Evolutionary conservation across 2,113 vertebrate genomes (phyloP).

Genomic region (Microtus ochrogaster): DNA sequence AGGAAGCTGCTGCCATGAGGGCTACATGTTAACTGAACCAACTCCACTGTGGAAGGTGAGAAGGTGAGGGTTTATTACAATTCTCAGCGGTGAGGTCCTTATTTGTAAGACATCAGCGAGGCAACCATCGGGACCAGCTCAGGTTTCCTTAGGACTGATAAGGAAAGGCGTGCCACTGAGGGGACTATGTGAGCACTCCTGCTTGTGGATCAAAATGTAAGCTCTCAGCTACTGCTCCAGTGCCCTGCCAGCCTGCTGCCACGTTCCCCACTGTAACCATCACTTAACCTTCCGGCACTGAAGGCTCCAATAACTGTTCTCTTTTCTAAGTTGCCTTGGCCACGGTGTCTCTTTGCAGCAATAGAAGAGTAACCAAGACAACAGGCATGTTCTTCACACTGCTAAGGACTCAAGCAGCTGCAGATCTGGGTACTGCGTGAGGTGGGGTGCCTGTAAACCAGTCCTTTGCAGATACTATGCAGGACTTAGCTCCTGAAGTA

Average conservation of each 20-base stretch:
- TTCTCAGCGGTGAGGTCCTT: not conserved
- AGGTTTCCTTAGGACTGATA: not conserved
- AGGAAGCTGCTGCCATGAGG: not conserved
- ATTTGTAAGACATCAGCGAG: not conserved
- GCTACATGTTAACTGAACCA: not conserved
- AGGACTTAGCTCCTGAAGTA: not conserved
- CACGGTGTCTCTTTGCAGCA: not conserved
- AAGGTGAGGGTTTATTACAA: not conserved
- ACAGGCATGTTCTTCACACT: not conserved
- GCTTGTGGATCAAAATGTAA: not conserved
- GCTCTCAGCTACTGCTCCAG: not conserved
- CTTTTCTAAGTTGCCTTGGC: not conserved
- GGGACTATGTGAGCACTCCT: not conserved
- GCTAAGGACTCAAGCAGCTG: not conserved
- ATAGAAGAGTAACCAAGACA: not conserved
- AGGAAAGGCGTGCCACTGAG: not conserved
- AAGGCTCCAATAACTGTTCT: not conserved
- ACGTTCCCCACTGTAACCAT: not conserved
- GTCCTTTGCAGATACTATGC: not conserved
- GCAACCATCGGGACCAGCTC: not conserved
- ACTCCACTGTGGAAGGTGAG: not conserved
- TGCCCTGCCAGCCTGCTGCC: not conserved
- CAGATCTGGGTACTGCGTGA: not conserved
- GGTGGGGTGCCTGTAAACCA: not conserved
- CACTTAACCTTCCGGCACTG: not conserved